A percentile compares a stretch with the other conserved stretches of the same genome.
phyloP scores from a whole-genome alignment of 1,140 invertebrate species.

The Lepidotrigona ventralis region DNA sequence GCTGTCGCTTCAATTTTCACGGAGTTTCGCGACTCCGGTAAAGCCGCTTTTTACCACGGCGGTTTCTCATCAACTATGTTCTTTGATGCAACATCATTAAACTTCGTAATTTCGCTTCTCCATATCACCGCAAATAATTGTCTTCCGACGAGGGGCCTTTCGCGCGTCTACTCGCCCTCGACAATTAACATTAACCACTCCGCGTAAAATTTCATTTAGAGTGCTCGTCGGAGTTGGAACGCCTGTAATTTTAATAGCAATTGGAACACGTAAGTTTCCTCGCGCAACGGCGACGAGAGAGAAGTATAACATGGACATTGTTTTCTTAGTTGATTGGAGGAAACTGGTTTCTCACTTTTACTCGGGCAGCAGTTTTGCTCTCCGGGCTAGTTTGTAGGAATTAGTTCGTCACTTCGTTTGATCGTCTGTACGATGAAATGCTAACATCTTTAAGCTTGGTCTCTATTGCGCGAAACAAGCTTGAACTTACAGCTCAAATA shows the following conservation, averaged over 20 bases:
- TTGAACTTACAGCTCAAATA: not conserved
- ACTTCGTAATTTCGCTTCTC: not conserved
- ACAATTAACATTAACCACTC: not conserved
- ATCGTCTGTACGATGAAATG: not conserved
- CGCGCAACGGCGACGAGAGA: no score
- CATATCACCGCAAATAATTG: not conserved
- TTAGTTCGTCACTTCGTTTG: not conserved
- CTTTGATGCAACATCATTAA: slow-evolving; percentile 7
- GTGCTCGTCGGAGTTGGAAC: not conserved
- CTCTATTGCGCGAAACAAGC: not conserved
- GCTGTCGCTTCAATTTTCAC: slow-evolving; percentile 49
- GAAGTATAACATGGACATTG: not conserved
- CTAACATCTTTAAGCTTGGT: not conserved
- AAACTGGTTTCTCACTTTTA: not conserved
- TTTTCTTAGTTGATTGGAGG: not conserved
- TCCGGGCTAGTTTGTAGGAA: not conserved
- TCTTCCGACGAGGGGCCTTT: no score
- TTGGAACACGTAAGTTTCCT: no score
- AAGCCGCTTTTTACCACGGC: slow-evolving; percentile 10
- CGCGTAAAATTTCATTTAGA: not conserved
- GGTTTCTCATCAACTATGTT: not conserved
- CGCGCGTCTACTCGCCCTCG: no score
- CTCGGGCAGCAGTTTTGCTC: not conserved
- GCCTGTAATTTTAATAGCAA: not conserved
- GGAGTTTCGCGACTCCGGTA: slow-evolving; percentile 19